Evolutionary conservation across 2,888 invertebrate genomes (phyloP), one percentile per base, ranked within the genome.

Genomic region (Elgonia sp.): DNA sequence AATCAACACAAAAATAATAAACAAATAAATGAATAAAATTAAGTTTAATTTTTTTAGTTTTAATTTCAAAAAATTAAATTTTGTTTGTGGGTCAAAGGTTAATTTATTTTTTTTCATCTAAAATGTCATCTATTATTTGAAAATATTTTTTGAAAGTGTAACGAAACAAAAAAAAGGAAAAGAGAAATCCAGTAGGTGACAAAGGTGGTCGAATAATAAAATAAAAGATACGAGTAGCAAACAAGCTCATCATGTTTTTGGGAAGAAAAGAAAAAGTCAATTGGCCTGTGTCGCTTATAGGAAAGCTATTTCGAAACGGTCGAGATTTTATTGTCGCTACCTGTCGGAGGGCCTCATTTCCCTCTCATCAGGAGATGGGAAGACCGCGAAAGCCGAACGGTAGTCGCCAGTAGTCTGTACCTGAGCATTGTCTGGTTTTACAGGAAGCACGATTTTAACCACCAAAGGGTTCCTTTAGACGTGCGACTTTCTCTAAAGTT

Each of bases 301-400:
- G 69, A 82, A 80, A 81, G 87, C 55, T 62, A 55, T 73, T 76
- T 84, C 72, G 67, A 83, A 77, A 87, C 79, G 69, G 46, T 37
- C 46, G 50, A 37, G 39, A 81, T 84, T 87, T 84, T 84, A 81
- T 76, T 29, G 76, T 65, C 60, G 69, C 83, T 85, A 85, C 88
- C 88, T 85, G 85, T 69, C 73, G 70, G 46, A 60, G 63, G 80
- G 60, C 46, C 82, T 55, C 76, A 65, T 81, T 84, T 84, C 46
- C 79, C 40, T 81, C 81, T 50, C 73, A 60, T 72, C 85, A 62
- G 86, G 72, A 77, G 73, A 63, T 50, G 57, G 86, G 79, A 72
- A 90, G 87, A 91, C 91, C 91, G 91, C 91, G 90, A 84, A 90
- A 90, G 90, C 65, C 84, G 85, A 85, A 87, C 87, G 87, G 87